A percentile compares a stretch with the other conserved stretches of the same genome.
These are phyloP conservation scores for Leucophenga varia DNA, from an alignment of 1,140 invertebrate genomes.

Conservation along the genomic window DNA sequence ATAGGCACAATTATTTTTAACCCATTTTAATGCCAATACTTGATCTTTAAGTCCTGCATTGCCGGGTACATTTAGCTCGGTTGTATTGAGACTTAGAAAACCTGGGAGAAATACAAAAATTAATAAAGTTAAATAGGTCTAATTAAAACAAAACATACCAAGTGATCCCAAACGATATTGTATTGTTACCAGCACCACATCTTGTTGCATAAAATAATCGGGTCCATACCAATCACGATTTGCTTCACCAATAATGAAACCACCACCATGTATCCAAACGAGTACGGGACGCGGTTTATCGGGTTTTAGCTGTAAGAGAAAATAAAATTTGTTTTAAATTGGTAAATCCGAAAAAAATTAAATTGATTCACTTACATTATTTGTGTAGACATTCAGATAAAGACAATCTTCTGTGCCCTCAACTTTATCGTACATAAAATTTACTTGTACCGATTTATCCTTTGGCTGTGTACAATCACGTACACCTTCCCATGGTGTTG, in stretches of 20 bases:
- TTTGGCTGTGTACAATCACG: constrained; percentile 51
- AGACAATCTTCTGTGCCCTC: constrained; percentile 71
- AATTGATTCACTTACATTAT: constrained; percentile 60
- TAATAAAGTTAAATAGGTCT: neutral
- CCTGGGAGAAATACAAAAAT: constrained; percentile 22
- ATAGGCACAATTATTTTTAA: constrained; percentile 65
- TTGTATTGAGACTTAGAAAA: constrained; percentile 38
- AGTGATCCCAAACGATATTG: constrained; percentile 59
- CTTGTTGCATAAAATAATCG: constrained; percentile 62
- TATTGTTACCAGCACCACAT: constrained; percentile 57
- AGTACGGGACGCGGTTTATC: constrained; percentile 43
- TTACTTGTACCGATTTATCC: constrained; percentile 48
- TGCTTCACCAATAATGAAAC: constrained; percentile 61
- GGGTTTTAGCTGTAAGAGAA: constrained; percentile 31
- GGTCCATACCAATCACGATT: constrained; percentile 55
- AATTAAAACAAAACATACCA: constrained; percentile 32
- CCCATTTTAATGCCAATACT: constrained; percentile 66
- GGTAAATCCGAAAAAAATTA: no score
- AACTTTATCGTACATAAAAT: constrained; percentile 33
- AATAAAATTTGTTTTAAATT: no score
- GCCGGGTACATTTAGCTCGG: constrained; percentile 57
- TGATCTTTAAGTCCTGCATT: constrained; percentile 68
- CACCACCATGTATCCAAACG: constrained; percentile 67
- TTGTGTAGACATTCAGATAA: constrained; percentile 67
- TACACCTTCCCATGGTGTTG: constrained; percentile 44